phyloP scores from a whole-genome alignment of 2,888 invertebrate species.

The Ochropacha duplaris region DNA sequence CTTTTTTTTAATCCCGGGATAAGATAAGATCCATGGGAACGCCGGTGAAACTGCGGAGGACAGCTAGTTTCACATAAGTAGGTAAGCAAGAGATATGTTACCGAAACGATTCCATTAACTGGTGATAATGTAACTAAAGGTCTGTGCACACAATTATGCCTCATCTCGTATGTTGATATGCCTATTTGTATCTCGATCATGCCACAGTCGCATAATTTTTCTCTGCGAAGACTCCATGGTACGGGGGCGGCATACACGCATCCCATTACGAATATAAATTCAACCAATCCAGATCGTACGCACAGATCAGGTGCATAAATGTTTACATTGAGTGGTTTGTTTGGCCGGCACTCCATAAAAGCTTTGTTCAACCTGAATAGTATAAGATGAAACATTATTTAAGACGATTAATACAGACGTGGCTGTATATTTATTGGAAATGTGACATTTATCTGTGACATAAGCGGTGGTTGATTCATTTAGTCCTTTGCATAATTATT shows the following conservation, averaged over 20 bases:
- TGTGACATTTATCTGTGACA: no score
- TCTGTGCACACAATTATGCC: slow-evolving; percentile 67
- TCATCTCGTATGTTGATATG: slow-evolving; percentile 68
- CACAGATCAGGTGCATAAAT: slow-evolving; percentile 70
- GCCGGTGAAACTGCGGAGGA: no score
- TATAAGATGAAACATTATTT: neutral
- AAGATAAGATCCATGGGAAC: no score
- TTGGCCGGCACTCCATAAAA: slow-evolving; percentile 60
- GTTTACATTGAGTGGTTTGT: slow-evolving; percentile 55
- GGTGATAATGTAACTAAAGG: slow-evolving; percentile 58
- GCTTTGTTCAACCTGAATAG: slow-evolving; percentile 65
- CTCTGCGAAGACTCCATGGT: slow-evolving; percentile 62
- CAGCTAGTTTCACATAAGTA: no score
- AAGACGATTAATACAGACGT: no score
- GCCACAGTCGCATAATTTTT: slow-evolving; percentile 72
- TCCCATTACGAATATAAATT: slow-evolving; percentile 65
- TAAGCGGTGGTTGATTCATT: no score
- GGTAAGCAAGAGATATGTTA: slow-evolving; percentile 26
- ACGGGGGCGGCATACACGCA: slow-evolving; percentile 61
- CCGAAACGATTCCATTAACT: slow-evolving; percentile 61
- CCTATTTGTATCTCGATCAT: slow-evolving; percentile 69
- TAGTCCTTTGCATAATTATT: no score
- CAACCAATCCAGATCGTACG: slow-evolving; percentile 48
- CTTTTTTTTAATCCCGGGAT: no score
- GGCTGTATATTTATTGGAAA: no score